Evolutionary conservation across 2,113 vertebrate genomes (phyloP).

Genomic region (Piprites chloris): DNA sequence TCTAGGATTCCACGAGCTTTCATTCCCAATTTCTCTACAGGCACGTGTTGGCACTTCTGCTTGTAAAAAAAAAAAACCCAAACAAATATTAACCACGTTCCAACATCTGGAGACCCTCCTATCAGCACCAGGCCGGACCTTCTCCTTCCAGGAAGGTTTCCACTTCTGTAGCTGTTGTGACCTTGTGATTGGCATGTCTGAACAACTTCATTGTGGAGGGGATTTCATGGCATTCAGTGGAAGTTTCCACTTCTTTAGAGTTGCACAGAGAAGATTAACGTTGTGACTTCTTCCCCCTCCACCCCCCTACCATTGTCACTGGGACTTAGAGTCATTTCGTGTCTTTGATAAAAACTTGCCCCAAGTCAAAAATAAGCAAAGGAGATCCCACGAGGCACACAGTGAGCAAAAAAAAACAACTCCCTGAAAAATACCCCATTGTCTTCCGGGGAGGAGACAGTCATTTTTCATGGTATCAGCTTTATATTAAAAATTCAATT

Average conservation of each 20-base stretch:
- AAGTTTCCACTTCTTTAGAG: not conserved
- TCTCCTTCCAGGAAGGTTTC: not conserved
- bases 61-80: fast-evolving
- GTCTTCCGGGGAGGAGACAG: not conserved
- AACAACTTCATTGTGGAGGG: not conserved
- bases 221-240: constrained; percentile 20
- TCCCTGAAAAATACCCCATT: not conserved
- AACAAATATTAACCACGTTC: too few species aligned
- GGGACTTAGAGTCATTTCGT: not conserved
- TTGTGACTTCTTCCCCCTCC: not conserved
- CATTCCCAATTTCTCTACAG: not conserved
- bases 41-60: too few species aligned
- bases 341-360: not conserved
- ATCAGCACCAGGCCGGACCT: fast-evolving
- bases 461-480: not conserved
- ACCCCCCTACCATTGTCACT: not conserved
- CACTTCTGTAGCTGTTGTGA: not conserved
- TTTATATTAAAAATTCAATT: not conserved
- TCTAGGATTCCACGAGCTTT: not conserved
- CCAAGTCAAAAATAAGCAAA: not conserved
- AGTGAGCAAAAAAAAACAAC: not conserved
- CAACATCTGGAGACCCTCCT: not conserved
- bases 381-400: not conserved
- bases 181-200: not conserved
- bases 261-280: not conserved